A percentile compares a stretch with the other conserved stretches of the same genome.
phyloP scores from a whole-genome alignment of 2,797 vertebrate species.

The Ispidina picta region DNA sequence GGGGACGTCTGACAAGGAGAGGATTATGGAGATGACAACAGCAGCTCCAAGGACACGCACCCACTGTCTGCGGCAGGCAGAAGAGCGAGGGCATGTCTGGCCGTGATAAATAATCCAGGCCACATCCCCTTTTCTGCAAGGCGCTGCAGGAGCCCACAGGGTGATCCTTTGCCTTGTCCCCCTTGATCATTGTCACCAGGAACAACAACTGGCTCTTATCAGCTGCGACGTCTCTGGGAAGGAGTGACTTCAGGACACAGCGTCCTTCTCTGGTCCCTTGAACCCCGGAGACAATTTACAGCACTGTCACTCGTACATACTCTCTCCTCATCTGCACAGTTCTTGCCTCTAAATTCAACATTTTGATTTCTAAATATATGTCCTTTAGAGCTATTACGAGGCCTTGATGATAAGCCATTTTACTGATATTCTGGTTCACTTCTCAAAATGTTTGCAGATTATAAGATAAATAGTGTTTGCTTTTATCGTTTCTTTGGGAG shows the following conservation, averaged over 20 bases:
- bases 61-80: not conserved
- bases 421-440: slow-evolving; percentile 4
- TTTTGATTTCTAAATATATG: slow-evolving; percentile 37
- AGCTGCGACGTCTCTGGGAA: slow-evolving; percentile 36
- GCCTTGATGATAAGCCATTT: slow-evolving; percentile 4
- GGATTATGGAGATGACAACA: fast-evolving
- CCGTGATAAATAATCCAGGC: not conserved
- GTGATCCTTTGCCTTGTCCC: slow-evolving; percentile 34
- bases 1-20: not conserved
- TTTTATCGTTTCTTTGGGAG: slow-evolving; percentile 8
- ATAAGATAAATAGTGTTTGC: slow-evolving; percentile 30
- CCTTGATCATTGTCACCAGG: slow-evolving; percentile 49
- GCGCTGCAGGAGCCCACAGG: not conserved
- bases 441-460: slow-evolving; percentile 47
- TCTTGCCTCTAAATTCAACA: not conserved
- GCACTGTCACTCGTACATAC: not conserved
- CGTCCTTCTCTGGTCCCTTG: slow-evolving; percentile 60
- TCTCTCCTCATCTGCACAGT: not conserved
- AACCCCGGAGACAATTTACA: slow-evolving; percentile 47
- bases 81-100: not conserved
- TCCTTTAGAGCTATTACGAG: not conserved
- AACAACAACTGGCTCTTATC: slow-evolving; percentile 39
- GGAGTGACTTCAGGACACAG: slow-evolving; percentile 54
- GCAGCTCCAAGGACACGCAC: not conserved
- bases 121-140: not conserved